Percentiles rank a stretch among this genome's conserved stretches.
phyloP scores from a whole-genome alignment of 35 echinoderm and acorn worm genomes.

The Ptychodera flava region DNA sequence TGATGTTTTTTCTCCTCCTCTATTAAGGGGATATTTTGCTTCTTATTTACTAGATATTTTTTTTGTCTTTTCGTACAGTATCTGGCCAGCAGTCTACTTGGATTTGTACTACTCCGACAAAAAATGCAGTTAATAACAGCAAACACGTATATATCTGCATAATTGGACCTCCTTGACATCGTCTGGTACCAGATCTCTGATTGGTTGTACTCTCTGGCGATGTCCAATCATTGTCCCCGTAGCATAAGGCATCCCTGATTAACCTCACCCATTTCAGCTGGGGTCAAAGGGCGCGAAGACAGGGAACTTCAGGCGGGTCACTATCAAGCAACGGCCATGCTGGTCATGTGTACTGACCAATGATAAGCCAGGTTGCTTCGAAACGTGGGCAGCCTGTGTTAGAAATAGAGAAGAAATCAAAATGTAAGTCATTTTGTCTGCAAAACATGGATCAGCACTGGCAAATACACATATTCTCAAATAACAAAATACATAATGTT shows the following conservation, averaged over 20 bases:
- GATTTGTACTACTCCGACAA: neutral
- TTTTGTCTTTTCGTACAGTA: no score
- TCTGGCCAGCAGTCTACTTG: no score
- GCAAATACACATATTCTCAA: no score
- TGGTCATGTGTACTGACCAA: neutral
- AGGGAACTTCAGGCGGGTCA: neutral
- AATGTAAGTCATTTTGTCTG: no score
- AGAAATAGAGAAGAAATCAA: neutral
- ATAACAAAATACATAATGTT: no score
- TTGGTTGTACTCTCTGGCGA: neutral
- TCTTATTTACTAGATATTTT: no score
- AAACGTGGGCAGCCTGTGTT: neutral
- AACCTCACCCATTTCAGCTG: neutral
- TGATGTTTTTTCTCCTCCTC: no score
- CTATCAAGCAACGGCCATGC: neutral
- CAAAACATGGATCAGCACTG: no score
- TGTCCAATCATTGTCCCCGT: neutral
- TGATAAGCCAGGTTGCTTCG: neutral
- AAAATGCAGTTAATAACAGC: no score
- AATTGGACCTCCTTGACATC: neutral
- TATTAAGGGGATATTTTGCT: no score
- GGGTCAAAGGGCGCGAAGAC: neutral
- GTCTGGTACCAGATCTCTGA: neutral
- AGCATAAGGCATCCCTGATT: neutral
- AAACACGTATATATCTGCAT: neutral